Evolutionary conservation across 2,888 invertebrate species (phyloP), one percentile per base, ranked within the genome.

Genomic region (Cynaeus angustus): DNA sequence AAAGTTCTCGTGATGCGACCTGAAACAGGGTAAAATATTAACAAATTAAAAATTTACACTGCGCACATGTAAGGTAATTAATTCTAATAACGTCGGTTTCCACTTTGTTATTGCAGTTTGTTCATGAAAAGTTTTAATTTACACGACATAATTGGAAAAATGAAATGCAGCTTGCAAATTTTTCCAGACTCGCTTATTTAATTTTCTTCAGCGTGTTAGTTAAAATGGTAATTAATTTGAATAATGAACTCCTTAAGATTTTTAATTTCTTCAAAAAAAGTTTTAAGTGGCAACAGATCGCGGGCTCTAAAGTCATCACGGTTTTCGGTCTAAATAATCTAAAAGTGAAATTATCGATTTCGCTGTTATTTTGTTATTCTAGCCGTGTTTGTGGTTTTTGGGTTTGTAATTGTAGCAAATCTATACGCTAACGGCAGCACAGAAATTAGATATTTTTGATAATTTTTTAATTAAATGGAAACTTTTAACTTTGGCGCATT

Each of bases 1-100:
- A 66, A 16, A 45, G 56, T 10, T 37, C 45, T 45, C 56, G 56
- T 56, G 55, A 48, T 66, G 66, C 14, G 55, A 66, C 55, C 66
- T 56, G 48, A 46, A 66, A 66, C 46, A 41, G 37, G 4, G 4
- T 21, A 3, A 21, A 21, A 21, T 16, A 16, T 56, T 56, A 41
- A 10, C n/a, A 38, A 13, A 21, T 21, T 21, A 21, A 21, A 21
- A 21, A 4, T 21, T 21, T 3, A 21, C 4, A 21, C 4, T 21
- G 21, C 21, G 21, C 21, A 21, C 21, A 21, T 21, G 21, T n/a
- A n/a, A n/a, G n/a, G n/a, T n/a, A n/a, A n/a, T n/a, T n/a, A n/a
- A n/a, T n/a, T n/a, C n/a, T n/a, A n/a, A n/a, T n/a, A n/a, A n/a
- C n/a, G n/a, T 3, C 21, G 1, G 21, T 21, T 21, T 21, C 21